Conservation (phyloP, 2,113 vertebrate species). For the Lontra canadensis region DNA sequence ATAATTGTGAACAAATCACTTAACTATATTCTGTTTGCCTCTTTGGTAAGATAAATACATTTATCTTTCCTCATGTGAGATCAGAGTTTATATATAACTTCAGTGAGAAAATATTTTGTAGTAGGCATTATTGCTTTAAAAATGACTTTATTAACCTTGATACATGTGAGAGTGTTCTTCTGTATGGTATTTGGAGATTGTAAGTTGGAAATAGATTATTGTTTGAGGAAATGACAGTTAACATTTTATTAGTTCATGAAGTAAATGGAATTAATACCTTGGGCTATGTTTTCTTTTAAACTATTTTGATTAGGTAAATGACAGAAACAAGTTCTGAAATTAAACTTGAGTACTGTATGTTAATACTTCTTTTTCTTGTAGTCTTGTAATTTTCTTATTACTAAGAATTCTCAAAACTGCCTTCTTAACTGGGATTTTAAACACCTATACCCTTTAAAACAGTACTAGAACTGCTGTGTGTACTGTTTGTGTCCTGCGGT, state of each 20-base stretch:
- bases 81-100: slow-evolving; percentile 20
- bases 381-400: no score
- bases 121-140: not conserved
- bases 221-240: slow-evolving; percentile 16
- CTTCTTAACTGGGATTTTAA: no score
- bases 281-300: no score
- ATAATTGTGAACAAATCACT: not conserved
- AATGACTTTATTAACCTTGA: slow-evolving; percentile 34
- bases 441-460: no score
- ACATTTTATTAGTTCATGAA: slow-evolving; percentile 59
- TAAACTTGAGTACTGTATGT: no score
- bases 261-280: not conserved
- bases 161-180: not conserved
- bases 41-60: slow-evolving; percentile 13
- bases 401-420: no score
- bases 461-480: no score
- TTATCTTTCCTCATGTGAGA: slow-evolving; percentile 3
- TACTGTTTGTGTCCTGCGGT: no score
- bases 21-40: not conserved
- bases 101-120: slow-evolving; percentile 17
- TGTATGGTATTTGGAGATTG: not conserved
- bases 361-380: no score
- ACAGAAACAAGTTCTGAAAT: no score
- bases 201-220: slow-evolving; percentile 33
- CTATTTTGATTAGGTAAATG: no score